Base-by-base conservation (phyloP, 2,113 vertebrate species). In the Tupaia tana region DNA sequence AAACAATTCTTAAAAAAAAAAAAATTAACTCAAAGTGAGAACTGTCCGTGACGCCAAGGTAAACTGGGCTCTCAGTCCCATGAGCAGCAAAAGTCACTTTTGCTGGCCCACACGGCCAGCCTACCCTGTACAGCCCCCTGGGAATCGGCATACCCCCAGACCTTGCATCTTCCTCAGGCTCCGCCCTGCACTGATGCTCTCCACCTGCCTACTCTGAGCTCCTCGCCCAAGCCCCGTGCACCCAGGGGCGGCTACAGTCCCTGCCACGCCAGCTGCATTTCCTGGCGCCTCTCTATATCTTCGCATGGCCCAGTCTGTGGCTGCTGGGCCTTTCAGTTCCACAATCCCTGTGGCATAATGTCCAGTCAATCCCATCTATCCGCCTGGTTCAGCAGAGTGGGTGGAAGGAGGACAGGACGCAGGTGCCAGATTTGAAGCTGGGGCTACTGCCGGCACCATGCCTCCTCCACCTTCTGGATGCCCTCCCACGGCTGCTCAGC, bases 171-270 rank as follows among this genome's bases (percentile, higher is more conserved):
- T 93, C 98, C 99, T 95, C 99, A 99, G 98, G 99, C 99, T 91
- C 99, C 99, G 59, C 99, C 99, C 56, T 99, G 99, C 97, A 99
- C 99, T 0, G 99, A 99, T 43, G 99, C 99, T 9, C 43, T 43
- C 98, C 99, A 87, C 99, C 99, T 78, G 99, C 99, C 59, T 99
- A 99, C 95, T 99, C 99, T 94, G 99, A 99, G 99, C 99, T 99
- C 96, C 99, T 98, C 99, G 99, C 84, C 99, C 99, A 95, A 99
- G 99, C 98, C 99, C 99, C 88, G 98, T 99, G 98, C 99, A 99
- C 90, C 98, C 99, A 89, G 98, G 99, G 75, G 98, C 99, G 97
- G 99, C 99, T 91, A 99, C 99, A 63, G 96, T 99, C 69, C 98
- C 99, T 43, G 98, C 99, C 43, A 99, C 99, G 99, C 99, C 99